Conservation (phyloP, 37 sponge, comb jelly and placozoan species). For the Geodia barretti region DNA sequence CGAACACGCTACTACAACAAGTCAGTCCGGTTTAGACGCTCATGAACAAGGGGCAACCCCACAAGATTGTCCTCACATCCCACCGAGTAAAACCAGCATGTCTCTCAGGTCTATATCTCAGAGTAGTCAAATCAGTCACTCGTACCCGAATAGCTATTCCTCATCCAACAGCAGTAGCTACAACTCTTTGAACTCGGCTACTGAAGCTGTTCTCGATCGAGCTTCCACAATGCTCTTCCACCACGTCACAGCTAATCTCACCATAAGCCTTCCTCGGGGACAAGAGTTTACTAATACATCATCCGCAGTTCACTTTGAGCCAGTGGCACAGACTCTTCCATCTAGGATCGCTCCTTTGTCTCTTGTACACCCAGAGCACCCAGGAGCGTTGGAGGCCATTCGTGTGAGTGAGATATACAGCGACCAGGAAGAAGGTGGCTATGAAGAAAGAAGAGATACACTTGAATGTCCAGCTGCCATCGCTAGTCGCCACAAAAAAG, state of each 20-base stretch:
- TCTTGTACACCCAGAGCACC: no score
- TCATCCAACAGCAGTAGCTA: not conserved
- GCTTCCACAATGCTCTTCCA: not conserved
- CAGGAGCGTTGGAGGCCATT: no score
- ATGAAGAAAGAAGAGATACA: no score
- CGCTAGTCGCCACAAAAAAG: no score
- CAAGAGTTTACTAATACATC: no score
- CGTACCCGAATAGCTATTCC: not conserved
- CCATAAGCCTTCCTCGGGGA: no score
- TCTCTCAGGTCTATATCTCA: not conserved
- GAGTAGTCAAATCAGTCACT: not conserved
- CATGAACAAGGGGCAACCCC: not conserved
- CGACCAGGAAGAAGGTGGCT: not conserved
- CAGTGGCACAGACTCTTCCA: no score
- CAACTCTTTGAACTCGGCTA: not conserved
- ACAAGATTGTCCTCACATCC: not conserved
- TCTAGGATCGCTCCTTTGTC: no score
- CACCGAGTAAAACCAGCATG: not conserved
- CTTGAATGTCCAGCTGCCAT: no score
- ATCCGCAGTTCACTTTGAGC: no score
- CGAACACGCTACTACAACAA: not conserved
- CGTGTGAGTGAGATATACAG: not conserved
- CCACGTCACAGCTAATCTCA: not conserved
- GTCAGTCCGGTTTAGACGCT: not conserved
- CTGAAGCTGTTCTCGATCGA: not conserved